Evolutionary conservation across 2,888 invertebrate genomes (phyloP).

Genomic region (Drosophila parthenogenetica): DNA sequence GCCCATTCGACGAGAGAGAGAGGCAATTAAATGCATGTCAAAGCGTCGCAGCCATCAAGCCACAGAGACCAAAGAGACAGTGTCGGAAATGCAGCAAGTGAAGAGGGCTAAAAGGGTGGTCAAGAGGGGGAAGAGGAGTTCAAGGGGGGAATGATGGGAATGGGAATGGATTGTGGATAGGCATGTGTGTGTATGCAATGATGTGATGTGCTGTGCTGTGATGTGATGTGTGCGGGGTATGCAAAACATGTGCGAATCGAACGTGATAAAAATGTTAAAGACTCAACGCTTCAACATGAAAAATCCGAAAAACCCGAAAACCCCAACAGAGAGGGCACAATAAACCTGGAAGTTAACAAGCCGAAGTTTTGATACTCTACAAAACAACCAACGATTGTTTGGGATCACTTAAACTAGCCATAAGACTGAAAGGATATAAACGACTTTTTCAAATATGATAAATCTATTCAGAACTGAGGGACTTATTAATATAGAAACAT

Average conservation of each 20-base stretch:
- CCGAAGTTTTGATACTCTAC: not conserved
- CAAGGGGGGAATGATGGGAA: constrained; percentile 22
- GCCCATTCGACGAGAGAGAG: constrained; percentile 16
- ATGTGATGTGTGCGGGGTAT: constrained; percentile 62
- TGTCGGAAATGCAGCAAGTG: constrained; percentile 52
- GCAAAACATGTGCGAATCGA: constrained; percentile 83
- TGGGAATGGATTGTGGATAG: constrained; percentile 45
- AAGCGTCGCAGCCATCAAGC: constrained; percentile 76
- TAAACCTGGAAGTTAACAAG: not conserved
- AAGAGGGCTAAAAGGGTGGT: constrained; percentile 3
- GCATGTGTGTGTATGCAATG: constrained; percentile 50
- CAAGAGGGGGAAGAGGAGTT: constrained; percentile 7
- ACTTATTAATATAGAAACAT: no score
- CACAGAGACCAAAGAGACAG: constrained; percentile 13
- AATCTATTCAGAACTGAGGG: no score
- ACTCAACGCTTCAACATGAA: constrained; percentile 48
- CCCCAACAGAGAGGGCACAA: not conserved
- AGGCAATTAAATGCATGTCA: constrained; percentile 83
- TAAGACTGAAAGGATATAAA: no score
- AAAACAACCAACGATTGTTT: no score
- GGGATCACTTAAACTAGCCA: no score
- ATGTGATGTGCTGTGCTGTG: constrained; percentile 30
- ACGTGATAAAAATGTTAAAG: constrained; percentile 82
- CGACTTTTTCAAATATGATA: no score
- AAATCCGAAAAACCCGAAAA: constrained; percentile 41